Conservation (phyloP, 2,888 invertebrate species). For the Steromphala cineraria region DNA sequence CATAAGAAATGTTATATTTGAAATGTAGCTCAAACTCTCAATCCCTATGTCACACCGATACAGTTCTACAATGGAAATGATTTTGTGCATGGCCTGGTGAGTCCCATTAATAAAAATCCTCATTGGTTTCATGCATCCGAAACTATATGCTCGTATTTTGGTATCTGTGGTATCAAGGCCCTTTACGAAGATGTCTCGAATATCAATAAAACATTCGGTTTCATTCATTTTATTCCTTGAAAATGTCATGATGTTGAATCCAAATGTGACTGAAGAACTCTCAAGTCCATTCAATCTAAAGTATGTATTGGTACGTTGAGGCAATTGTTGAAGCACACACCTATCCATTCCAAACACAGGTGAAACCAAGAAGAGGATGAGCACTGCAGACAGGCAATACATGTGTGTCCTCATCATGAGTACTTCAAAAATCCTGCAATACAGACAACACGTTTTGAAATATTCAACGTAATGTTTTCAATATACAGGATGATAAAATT, state of each 20-base stretch:
- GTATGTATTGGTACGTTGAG: too few relatives aligned
- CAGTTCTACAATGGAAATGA: neutral
- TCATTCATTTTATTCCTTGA: neutral
- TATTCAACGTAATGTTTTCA: too few relatives aligned
- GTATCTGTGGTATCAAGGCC: neutral
- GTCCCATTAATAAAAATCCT: neutral
- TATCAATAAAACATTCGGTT: neutral
- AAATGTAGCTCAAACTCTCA: neutral
- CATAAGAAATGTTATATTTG: neutral
- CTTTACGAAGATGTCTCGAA: neutral
- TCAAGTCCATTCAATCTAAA: neutral
- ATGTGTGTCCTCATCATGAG: too few relatives aligned
- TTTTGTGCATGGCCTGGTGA: neutral
- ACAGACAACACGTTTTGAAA: too few relatives aligned
- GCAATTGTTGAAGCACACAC: too few relatives aligned
- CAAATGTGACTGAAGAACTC: neutral
- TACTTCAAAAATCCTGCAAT: too few relatives aligned
- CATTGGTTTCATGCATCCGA: neutral
- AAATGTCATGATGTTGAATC: neutral
- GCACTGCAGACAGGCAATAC: too few relatives aligned
- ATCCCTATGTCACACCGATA: neutral
- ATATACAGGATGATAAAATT: too few relatives aligned
- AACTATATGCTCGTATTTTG: neutral
- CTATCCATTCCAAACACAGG: too few relatives aligned
- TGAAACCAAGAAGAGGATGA: too few relatives aligned